Conservation (phyloP, 2,113 vertebrate species). For the Thoracochromis brauschi region DNA sequence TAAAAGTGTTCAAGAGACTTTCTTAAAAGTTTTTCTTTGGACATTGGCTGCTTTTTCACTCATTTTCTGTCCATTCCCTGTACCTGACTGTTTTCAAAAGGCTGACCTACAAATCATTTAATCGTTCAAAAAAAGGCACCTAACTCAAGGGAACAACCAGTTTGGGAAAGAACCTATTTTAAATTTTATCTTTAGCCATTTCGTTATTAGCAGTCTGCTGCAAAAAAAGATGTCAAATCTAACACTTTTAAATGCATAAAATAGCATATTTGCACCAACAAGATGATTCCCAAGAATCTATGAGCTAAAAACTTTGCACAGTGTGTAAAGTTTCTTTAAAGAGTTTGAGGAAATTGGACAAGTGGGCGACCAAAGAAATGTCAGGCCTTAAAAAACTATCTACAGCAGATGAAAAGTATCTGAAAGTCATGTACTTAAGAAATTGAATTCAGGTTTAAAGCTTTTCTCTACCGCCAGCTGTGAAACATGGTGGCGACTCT, state of each 20-base stretch:
- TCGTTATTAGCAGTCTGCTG: background rate
- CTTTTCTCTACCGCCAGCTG: fast-evolving
- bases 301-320: background rate
- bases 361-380: background rate
- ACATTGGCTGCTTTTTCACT: background rate
- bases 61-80: background rate
- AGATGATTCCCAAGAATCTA: background rate
- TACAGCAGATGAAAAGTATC: background rate
- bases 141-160: background rate
- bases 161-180: fast-evolving
- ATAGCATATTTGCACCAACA: background rate
- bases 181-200: background rate
- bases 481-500: fast-evolving
- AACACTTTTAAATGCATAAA: background rate
- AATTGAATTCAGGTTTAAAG: background rate
- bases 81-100: background rate
- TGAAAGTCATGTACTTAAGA: background rate
- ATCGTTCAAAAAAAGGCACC: fast-evolving
- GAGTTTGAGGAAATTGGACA: background rate
- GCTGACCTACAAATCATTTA: background rate
- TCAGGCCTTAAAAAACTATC: background rate
- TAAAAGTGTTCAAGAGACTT: background rate
- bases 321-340: background rate
- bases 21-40: background rate
- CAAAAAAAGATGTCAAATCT: background rate